Percentiles rank a stretch among this genome's conserved stretches.
These are phyloP conservation scores for Mustelus asterias DNA, from an alignment of 2,113 vertebrate species.

Conservation along the genomic window DNA sequence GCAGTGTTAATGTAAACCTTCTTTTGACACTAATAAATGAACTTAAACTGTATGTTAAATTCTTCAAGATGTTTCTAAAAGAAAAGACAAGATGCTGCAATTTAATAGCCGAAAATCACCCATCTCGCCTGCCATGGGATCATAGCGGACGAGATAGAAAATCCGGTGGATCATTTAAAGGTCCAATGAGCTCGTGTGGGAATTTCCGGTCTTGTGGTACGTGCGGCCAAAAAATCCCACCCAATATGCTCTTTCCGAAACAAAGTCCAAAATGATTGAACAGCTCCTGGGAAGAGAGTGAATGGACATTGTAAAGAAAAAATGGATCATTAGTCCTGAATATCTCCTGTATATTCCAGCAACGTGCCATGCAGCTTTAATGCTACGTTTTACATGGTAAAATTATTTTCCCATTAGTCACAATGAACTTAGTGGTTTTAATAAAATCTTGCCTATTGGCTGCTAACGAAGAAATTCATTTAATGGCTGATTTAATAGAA, in stretches of 20 bases:
- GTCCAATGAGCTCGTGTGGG: too few species aligned
- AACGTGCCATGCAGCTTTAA: neutral
- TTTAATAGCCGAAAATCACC: too few species aligned
- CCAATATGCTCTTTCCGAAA: neutral
- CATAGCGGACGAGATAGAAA: too few species aligned
- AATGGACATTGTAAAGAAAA: neutral
- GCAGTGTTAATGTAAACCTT: too few species aligned
- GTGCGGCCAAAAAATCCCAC: too few species aligned
- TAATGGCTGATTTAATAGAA: conserved; percentile 7
- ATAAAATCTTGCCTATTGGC: conserved; percentile 1
- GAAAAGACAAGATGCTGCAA: neutral
- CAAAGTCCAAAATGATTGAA: neutral
- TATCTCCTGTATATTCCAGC: neutral
- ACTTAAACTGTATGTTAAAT: neutral
- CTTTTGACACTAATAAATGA: too few species aligned
- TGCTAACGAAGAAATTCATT: conserved; percentile 11
- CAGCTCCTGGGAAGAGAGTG: neutral
- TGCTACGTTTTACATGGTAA: neutral
- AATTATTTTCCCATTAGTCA: conserved; percentile 4
- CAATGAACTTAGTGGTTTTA: neutral
- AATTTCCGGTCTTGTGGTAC: too few species aligned
- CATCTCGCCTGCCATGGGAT: too few species aligned
- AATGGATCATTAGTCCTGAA: neutral
- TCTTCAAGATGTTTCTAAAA: neutral
- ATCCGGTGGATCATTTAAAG: too few species aligned